Evolutionary conservation across 1,140 invertebrate species (phyloP).

Genomic region (Calliopsis andreniformis): DNA sequence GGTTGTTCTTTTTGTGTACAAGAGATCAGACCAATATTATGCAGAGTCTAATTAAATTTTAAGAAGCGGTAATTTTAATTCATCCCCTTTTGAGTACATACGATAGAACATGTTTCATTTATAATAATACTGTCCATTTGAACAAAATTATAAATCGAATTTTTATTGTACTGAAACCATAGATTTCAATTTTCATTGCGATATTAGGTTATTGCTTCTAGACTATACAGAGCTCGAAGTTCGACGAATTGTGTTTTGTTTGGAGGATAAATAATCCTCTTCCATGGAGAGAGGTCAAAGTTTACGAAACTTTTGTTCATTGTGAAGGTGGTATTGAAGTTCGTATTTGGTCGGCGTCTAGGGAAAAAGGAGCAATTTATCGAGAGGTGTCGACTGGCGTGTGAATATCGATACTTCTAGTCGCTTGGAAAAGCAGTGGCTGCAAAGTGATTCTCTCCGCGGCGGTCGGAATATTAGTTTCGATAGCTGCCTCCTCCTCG

Average conservation of each 20-base stretch:
- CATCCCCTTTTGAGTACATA: too few species aligned
- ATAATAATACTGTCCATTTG: too few species aligned
- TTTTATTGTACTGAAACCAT: too few species aligned
- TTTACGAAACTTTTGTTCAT: slow-evolving; percentile 20
- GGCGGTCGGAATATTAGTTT: slow-evolving; percentile 4
- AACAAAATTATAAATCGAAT: too few species aligned
- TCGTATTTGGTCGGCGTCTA: background rate
- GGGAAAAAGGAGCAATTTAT: slow-evolving; percentile 13
- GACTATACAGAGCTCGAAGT: background rate
- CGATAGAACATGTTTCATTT: too few species aligned
- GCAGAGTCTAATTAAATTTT: too few species aligned
- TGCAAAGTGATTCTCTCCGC: slow-evolving; percentile 1
- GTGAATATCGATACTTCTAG: slow-evolving; percentile 23
- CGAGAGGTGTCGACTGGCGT: background rate
- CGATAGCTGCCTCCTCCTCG: background rate
- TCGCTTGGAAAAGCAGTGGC: background rate
- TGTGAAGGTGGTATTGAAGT: slow-evolving; percentile 1
- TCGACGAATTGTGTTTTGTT: background rate
- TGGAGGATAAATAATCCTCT: slow-evolving; percentile 6
- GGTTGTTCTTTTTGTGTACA: too few species aligned
- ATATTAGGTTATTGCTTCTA: too few species aligned
- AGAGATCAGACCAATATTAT: too few species aligned
- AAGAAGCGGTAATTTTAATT: too few species aligned
- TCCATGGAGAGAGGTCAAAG: background rate
- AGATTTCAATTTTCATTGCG: too few species aligned